Base-by-base conservation (phyloP, 1,140 invertebrate genomes). In the Doryteuthis pealeii region DNA sequence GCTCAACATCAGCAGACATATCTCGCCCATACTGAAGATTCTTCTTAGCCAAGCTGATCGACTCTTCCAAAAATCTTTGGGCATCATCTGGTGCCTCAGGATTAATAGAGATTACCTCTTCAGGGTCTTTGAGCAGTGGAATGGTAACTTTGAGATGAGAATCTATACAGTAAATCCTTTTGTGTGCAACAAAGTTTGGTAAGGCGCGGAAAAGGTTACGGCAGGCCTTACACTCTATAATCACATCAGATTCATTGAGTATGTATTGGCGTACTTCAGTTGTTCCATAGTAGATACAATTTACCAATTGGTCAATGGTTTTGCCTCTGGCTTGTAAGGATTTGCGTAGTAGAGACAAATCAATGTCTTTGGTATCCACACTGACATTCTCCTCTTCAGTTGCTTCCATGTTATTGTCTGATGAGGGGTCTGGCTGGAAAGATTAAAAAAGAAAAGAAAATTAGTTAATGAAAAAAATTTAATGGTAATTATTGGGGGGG, bases 221-320 rank as follows among this genome's bases (percentile, higher is more conserved):
- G 85, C 94, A 96, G 32, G 93, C 90, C 85, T 92, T 92, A 85
- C 94, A 96, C 86, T 96, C 94, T 83, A 94, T 93, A 78, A 96
- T 91, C 62, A 95, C 84, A 83, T 94, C 93, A 89, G 94, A 95
- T 89, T 96, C 94, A 83, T 92, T 90, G 22, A 90, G 87, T 8
- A 68, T 68, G 30, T 32, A 33, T 4, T 68, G 28, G 26, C 32
- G 66, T 5, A 68, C 32, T 68, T 68, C 66, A 12, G 66, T 31
- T 26, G 66, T 68, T 10, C 66, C 66, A 31, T 68, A 68, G 30
- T 68, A 33, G 8, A 68, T 68, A 30, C 66, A 31, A 32, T 68
- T 68, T 22, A 68, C 28, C 1, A 68, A 22, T 30, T 68, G 66
- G 18, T 68, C 66, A 31, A 68, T 68, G 15, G 32, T 68, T 68